Percentiles rank a stretch among this genome's conserved stretches.
Conservation (phyloP, 1,140 invertebrate species). For the Matsumurasca onukii region DNA sequence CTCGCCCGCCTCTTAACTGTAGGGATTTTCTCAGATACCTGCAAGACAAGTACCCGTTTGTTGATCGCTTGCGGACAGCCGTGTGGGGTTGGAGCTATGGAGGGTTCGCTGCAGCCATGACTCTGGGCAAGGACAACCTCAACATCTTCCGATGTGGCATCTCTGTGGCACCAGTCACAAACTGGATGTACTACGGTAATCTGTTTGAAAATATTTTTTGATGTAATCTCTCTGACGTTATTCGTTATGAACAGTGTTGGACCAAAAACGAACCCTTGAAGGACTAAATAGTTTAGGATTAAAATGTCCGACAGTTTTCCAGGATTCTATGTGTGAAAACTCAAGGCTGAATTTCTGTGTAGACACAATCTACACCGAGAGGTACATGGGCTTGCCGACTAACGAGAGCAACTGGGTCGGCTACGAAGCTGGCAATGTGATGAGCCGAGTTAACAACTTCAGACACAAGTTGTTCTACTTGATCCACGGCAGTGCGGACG, state of each 20-base stretch:
- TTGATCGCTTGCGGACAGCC: slow-evolving; percentile 65
- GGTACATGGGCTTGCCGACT: slow-evolving; percentile 87
- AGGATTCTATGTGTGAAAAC: too few relatives aligned
- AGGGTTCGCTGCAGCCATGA: slow-evolving; percentile 78
- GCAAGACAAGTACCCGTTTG: slow-evolving; percentile 55
- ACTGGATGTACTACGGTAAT: slow-evolving; percentile 91
- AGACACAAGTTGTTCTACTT: slow-evolving; percentile 78
- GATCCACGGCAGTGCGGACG: slow-evolving; percentile 88
- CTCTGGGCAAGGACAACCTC: slow-evolving; percentile 67
- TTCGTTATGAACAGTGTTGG: background rate
- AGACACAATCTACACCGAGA: slow-evolving; percentile 97
- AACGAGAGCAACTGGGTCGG: slow-evolving; percentile 69
- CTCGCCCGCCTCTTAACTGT: too few relatives aligned
- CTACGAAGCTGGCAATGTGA: slow-evolving; percentile 73
- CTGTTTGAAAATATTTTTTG: background rate
- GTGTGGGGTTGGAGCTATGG: slow-evolving; percentile 93
- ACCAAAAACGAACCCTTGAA: too few relatives aligned
- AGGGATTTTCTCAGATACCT: slow-evolving; percentile 54
- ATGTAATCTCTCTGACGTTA: background rate
- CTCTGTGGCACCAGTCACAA: slow-evolving; percentile 90
- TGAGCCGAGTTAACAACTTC: slow-evolving; percentile 70
- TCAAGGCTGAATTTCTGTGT: too few relatives aligned
- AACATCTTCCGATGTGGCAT: slow-evolving; percentile 85
- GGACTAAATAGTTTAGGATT: too few relatives aligned
- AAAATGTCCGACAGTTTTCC: too few relatives aligned